Percentiles rank a stretch among this genome's conserved stretches.
phyloP scores from a whole-genome alignment of 30 jellyfish, hydroid and myxozoan genomes.

The Pelagia noctiluca region DNA sequence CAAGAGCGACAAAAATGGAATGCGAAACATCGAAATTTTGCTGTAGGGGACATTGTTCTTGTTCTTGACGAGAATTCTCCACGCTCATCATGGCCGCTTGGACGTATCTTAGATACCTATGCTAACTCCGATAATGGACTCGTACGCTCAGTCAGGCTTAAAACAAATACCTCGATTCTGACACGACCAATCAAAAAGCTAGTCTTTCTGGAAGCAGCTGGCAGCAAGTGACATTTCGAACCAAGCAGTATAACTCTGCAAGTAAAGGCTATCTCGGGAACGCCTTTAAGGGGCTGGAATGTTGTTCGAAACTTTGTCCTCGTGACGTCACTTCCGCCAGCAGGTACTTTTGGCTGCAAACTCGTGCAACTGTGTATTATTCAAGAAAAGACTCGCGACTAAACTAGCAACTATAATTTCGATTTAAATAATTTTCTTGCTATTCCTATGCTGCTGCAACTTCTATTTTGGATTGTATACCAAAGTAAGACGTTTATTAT shows the following conservation, averaged over 20 bases:
- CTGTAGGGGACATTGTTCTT: background rate
- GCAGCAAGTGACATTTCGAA: background rate
- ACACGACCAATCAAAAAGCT: background rate
- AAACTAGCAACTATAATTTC: too few species aligned
- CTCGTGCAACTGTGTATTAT: too few species aligned
- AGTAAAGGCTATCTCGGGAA: background rate
- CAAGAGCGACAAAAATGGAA: background rate
- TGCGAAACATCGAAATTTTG: background rate
- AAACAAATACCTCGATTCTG: background rate
- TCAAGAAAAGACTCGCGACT: too few species aligned
- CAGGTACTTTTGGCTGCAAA: too few species aligned
- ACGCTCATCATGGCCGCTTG: background rate
- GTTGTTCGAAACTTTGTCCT: too few species aligned
- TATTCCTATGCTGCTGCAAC: too few species aligned
- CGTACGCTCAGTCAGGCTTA: background rate
- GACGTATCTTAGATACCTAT: background rate
- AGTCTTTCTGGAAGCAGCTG: background rate
- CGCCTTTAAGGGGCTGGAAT: slow-evolving; percentile 7
- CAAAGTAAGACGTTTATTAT: too few species aligned
- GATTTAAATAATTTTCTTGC: too few species aligned
- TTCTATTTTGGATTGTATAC: too few species aligned
- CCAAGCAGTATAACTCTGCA: background rate
- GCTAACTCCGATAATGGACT: background rate
- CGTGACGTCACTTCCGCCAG: too few species aligned
- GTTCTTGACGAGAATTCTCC: background rate